Base-by-base conservation (phyloP, 2,888 invertebrate genomes). In the Galerucella nymphaeae region DNA sequence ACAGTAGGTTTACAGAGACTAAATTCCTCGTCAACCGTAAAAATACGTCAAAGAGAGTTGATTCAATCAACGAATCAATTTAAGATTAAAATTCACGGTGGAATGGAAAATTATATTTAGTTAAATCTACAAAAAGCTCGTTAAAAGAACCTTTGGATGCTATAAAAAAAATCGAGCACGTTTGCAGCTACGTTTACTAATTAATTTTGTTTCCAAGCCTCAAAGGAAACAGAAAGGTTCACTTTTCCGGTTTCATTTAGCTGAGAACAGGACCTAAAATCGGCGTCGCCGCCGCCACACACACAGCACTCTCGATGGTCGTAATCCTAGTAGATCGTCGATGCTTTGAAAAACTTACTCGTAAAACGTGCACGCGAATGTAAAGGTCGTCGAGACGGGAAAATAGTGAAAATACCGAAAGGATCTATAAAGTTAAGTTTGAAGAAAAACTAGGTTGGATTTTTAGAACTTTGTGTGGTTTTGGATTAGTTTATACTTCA, bases 311-410 rank as follows among this genome's bases (percentile, higher is more conserved):
- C 66, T 66, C 57, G 65, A 58, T 66, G 42, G 58, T 23, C 57
- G 41, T 66, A 53, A 71, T 71, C 70, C 65, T 66, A 65, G 66
- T n/a, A 50, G 65, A 50, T 50, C 62, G 71, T 57, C n/a, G 42
- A 42, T 62, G 66, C 71, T 59, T 67, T 67, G 57, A 67, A 63
- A 71, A 62, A 48, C 48, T n/a, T 14, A 66, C 66, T 66, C 71
- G 66, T 55, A 45, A 59, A 67, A 63, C 71, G 71, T 67, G 71
- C 66, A 71, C 71, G 71, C 66, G 62, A 71, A 62, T 57, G 71
- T 62, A 71, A 66, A 71, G 66, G 71, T 71, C 71, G 71, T 41
- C 20, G 53, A 61, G 65, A 42, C 53, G 62, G 57, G 41, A 55
- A 65, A 23, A 53, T 23, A 50, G 16, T 59, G 67, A 67, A 48